Percentiles rank a stretch among this genome's conserved stretches.
These are phyloP conservation scores for Pitta sordida DNA, from an alignment of 2,113 vertebrate species.

Conservation along the genomic window DNA sequence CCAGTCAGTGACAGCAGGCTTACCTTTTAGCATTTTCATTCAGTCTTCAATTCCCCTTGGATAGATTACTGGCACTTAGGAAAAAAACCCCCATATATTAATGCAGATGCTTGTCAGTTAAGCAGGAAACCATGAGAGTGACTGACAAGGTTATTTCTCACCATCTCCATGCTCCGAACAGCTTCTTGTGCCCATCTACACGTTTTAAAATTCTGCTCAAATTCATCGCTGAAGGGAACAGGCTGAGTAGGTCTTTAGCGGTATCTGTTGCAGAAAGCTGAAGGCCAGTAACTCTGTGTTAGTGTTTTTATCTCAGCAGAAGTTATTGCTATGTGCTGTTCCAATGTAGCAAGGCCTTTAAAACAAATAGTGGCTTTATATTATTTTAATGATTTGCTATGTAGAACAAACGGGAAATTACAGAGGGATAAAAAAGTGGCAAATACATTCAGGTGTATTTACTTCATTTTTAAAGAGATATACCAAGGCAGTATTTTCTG, in stretches of 20 bases:
- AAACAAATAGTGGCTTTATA: neutral
- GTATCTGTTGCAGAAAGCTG: neutral
- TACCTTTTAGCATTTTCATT: neutral
- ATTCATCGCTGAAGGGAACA: neutral
- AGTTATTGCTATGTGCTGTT: neutral
- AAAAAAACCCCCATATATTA: neutral
- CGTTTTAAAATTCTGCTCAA: constrained; percentile 13
- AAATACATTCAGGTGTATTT: neutral
- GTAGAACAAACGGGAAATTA: neutral
- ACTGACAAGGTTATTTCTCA: constrained; percentile 32
- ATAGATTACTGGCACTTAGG: neutral
- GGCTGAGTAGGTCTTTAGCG: neutral
- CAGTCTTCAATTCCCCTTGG: neutral
- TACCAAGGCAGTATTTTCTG: neutral
- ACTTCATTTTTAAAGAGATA: neutral
- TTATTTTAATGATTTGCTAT: neutral
- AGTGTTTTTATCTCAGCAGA: neutral
- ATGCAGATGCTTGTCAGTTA: neutral
- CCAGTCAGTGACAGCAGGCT: neutral
- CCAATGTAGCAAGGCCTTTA: neutral
- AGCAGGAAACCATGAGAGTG: neutral
- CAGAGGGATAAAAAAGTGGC: neutral
- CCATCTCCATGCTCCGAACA: neutral
- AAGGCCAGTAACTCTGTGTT: neutral
- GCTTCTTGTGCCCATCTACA: neutral